Evolutionary conservation across 2,888 invertebrate species (phyloP), one percentile per base, ranked within the genome.

Genomic region (Thymelicus acteon): DNA sequence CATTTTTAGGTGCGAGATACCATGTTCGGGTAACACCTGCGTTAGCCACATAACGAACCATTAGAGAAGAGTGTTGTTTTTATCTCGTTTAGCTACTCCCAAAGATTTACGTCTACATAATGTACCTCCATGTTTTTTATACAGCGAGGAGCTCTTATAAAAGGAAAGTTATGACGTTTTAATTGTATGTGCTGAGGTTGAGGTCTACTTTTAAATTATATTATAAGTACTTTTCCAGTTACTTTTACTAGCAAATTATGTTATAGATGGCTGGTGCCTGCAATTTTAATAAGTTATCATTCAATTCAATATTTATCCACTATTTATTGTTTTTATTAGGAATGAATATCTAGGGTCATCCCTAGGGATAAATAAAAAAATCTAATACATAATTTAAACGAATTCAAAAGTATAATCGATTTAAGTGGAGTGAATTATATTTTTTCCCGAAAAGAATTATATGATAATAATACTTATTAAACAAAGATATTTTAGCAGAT

Each of bases 1-100:
- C 91, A 90, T 91, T 91, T 92, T 92, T 89, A 90, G 90, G 87
- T 83, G 72, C 67, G 73, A 75, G 74, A 72, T 84, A 83, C 88
- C 83, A 82, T 82, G 85, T 83, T 82, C 75, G 79, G 80, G 67
- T 80, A 83, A 84, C 90, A 90, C 90, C 90, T 90, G 90, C 78
- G 86, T 76, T 83, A 76, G 79, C 85, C 86, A 83, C 86, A 85
- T 86, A 87, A 88, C 80, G 78, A 82, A 83, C 83, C 84, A 88
- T 87, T 88, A 89, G 79, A 82, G 74, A 78, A 71, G 80, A 71
- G 70, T 71, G 70, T 65, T 71, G 83, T 84, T 82, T 80, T 77
- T 78, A 78, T 78, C 79, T 79, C 73, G 75, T 80, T 79, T 80
- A 81, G 80, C 80, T 75, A 75, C 74, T 76, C 72, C 70, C 72